Conservation (phyloP, 2,888 invertebrate genomes). For the Eupithecia inturbata region DNA sequence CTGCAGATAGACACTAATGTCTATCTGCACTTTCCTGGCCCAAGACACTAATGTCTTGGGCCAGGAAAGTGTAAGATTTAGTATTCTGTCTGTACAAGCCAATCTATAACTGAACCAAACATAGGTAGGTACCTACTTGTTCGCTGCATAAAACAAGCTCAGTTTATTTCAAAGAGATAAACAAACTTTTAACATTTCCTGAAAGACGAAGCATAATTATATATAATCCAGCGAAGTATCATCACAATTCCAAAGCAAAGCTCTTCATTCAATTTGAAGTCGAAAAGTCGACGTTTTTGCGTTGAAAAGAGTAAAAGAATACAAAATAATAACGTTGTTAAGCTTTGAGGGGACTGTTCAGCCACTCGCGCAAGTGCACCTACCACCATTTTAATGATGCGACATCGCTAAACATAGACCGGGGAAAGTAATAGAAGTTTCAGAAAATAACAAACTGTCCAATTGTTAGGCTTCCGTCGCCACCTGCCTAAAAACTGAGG, state of each 20-base stretch:
- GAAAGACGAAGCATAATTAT: neutral
- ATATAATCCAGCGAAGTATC: slow-evolving; percentile 2
- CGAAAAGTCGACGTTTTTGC: slow-evolving; percentile 29
- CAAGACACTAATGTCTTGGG: too few species aligned
- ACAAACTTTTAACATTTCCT: neutral
- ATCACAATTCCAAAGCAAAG: slow-evolving; percentile 10
- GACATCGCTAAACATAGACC: slow-evolving; percentile 18
- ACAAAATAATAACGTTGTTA: slow-evolving; percentile 48
- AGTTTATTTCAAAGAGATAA: neutral
- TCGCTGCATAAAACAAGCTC: neutral
- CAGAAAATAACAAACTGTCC: neutral
- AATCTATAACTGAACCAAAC: neutral
- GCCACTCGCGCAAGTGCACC: slow-evolving; percentile 42
- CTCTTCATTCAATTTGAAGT: slow-evolving; percentile 17
- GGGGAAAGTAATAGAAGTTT: neutral
- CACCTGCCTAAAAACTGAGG: too few species aligned
- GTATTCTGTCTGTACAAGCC: neutral
- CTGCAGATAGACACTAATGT: too few species aligned
- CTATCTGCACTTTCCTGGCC: too few species aligned
- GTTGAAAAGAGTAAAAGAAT: slow-evolving; percentile 28
- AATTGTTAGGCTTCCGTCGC: neutral
- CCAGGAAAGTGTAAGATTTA: neutral
- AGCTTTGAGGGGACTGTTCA: slow-evolving; percentile 41
- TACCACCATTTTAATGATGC: slow-evolving; percentile 44
- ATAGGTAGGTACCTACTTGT: neutral